A percentile compares a stretch with the other conserved stretches of the same genome.
These are phyloP conservation scores for Luidia sarsii DNA, from an alignment of 53 echinoderm and acorn worm genomes.

Conservation along the genomic window DNA sequence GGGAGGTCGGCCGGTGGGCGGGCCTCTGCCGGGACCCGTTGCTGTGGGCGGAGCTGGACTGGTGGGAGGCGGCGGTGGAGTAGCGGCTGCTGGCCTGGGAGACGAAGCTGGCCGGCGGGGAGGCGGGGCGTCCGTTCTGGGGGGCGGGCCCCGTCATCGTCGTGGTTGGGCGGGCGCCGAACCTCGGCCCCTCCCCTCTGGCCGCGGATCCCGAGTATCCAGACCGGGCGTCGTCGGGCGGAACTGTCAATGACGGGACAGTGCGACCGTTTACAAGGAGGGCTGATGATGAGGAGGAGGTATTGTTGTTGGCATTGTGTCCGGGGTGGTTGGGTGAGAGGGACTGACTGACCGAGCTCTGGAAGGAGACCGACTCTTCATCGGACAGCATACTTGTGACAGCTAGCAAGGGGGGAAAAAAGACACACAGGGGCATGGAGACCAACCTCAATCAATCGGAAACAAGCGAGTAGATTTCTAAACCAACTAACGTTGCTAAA, in stretches of 20 bases:
- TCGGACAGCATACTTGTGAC: slow-evolving; percentile 57
- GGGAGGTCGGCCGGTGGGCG: slow-evolving; percentile 19
- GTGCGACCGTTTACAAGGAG: slow-evolving; percentile 19
- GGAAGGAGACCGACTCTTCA: slow-evolving; percentile 29
- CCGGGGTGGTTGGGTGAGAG: slow-evolving; percentile 26
- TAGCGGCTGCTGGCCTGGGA: slow-evolving; percentile 31
- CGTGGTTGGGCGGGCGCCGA: not conserved
- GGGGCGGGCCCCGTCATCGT: too few species aligned
- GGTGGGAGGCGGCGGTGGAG: slow-evolving; percentile 1
- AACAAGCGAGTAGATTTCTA: not conserved
- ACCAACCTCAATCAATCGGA: not conserved
- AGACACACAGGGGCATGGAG: too few species aligned
- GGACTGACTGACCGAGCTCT: slow-evolving; percentile 8
- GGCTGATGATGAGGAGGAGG: too few species aligned
- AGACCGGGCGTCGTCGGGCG: slow-evolving; percentile 1
- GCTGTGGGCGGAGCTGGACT: slow-evolving; percentile 12
- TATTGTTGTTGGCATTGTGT: slow-evolving; percentile 57
- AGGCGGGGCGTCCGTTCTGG: slow-evolving; percentile 2
- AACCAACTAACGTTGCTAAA: too few species aligned
- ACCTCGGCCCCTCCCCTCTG: not conserved
- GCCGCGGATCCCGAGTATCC: not conserved
- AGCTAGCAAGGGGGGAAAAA: slow-evolving; percentile 39
- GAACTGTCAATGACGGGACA: not conserved
- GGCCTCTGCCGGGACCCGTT: not conserved
- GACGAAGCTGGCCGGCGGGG: slow-evolving; percentile 18